Evolutionary conservation across 2,888 invertebrate species (phyloP).

Genomic region (Rotaria sp.): DNA sequence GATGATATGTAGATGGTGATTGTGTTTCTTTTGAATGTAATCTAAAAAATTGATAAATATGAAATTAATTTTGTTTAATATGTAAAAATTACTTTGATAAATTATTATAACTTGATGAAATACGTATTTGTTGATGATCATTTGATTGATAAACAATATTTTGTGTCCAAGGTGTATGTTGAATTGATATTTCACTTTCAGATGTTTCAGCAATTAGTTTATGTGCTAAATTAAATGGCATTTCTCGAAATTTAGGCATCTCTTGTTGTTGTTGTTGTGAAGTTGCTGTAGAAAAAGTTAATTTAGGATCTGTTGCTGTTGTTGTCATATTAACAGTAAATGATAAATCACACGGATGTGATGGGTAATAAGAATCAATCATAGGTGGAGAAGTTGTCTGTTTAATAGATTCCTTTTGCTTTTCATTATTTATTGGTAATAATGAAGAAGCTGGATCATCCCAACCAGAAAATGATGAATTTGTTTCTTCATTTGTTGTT

Average conservation of each 20-base stretch:
- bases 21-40: neutral
- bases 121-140: neutral
- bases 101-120: slow-evolving; percentile 23
- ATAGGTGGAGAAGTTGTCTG: neutral
- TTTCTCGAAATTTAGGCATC: neutral
- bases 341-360: neutral
- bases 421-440: neutral
- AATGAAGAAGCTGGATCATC: neutral
- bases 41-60: neutral
- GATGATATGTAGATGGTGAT: neutral
- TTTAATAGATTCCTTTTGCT: neutral
- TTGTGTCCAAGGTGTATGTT: neutral
- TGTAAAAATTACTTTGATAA: neutral
- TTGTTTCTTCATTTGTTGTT: slow-evolving; percentile 11
- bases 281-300: neutral
- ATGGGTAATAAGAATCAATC: neutral
- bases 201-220: slow-evolving; percentile 11
- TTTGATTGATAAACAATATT: neutral
- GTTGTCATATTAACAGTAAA: slow-evolving; percentile 2
- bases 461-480: neutral
- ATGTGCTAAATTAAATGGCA: slow-evolving; percentile 17
- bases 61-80: neutral
- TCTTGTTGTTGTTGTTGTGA: neutral
- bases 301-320: neutral
- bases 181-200: slow-evolving; percentile 1